These are phyloP conservation scores for Acholoe squamosa DNA, from an alignment of 2,888 invertebrate genomes.

Conservation along the genomic window DNA sequence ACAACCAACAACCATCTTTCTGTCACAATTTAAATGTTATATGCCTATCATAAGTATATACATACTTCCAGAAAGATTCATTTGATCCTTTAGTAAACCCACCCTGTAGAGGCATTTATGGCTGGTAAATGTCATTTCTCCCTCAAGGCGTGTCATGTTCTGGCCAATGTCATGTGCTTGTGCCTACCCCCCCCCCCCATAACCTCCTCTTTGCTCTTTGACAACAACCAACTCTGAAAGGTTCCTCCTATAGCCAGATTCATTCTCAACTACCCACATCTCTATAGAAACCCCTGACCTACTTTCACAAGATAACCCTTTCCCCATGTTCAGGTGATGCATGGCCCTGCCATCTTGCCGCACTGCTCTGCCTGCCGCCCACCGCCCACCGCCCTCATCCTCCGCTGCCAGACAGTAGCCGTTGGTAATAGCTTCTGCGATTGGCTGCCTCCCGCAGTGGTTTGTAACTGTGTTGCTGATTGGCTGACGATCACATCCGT, in stretches of 20 bases:
- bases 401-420: background rate
- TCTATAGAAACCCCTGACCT: background rate
- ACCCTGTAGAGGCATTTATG: too few species aligned
- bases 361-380: background rate
- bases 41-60: too few species aligned
- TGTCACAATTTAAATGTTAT: too few species aligned
- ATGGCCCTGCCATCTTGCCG: background rate
- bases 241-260: background rate
- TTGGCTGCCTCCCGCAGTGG: slow-evolving; percentile 3
- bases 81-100: too few species aligned
- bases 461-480: slow-evolving; percentile 45
- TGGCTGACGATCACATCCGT: slow-evolving; percentile 51
- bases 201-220: background rate
- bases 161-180: too few species aligned
- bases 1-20: too few species aligned
- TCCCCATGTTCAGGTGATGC: background rate
- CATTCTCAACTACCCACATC: too few species aligned
- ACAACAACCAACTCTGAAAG: background rate
- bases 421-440: slow-evolving; percentile 39
- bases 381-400: background rate
- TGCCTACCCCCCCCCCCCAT: background rate
- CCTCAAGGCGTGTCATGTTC: too few species aligned
- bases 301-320: background rate
- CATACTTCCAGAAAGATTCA: too few species aligned
- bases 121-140: too few species aligned